Conservation (phyloP, 1,140 invertebrate genomes). For the Saccostrea glomerata region DNA sequence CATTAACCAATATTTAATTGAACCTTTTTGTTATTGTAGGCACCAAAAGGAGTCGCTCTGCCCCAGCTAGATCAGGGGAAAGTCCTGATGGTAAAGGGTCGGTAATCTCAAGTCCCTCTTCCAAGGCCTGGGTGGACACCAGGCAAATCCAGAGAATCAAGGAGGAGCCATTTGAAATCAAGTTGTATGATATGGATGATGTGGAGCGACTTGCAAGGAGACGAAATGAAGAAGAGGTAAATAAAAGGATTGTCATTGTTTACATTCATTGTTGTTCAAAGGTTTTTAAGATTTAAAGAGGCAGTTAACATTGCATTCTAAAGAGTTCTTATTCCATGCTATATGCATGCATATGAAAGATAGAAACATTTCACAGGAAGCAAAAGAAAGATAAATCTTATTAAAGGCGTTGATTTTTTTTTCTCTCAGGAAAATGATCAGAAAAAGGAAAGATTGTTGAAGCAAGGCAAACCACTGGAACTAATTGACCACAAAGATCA, state of each 20-base stretch:
- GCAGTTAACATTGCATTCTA: no score
- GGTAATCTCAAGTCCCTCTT: conserved; percentile 67
- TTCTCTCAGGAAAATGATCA: conserved; percentile 60
- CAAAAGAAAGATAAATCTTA: conserved; percentile 26
- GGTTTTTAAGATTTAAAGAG: no score
- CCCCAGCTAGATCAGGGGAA: conserved; percentile 71
- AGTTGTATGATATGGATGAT: conserved; percentile 81
- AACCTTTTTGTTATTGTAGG: conserved; percentile 59
- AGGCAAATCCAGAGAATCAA: conserved; percentile 66
- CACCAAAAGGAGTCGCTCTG: conserved; percentile 74
- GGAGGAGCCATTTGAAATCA: conserved; percentile 75
- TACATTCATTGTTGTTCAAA: no score
- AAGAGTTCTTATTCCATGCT: no score
- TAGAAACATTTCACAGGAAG: background rate
- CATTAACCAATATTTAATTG: background rate
- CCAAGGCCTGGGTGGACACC: conserved; percentile 73
- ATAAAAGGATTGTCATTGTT: background rate
- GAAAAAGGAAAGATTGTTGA: conserved; percentile 81
- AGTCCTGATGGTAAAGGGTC: conserved; percentile 67
- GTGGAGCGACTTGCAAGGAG: conserved; percentile 81
- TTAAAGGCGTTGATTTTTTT: background rate
- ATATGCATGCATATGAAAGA: no score
- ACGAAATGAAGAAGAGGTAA: conserved; percentile 78
- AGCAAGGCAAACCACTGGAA: conserved; percentile 81
- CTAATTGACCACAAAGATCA: conserved; percentile 79